Percentiles rank a stretch among this genome's conserved stretches.
These are phyloP conservation scores for Anagrus nilaparvatae DNA, from an alignment of 1,140 invertebrate genomes.

Conservation along the genomic window DNA sequence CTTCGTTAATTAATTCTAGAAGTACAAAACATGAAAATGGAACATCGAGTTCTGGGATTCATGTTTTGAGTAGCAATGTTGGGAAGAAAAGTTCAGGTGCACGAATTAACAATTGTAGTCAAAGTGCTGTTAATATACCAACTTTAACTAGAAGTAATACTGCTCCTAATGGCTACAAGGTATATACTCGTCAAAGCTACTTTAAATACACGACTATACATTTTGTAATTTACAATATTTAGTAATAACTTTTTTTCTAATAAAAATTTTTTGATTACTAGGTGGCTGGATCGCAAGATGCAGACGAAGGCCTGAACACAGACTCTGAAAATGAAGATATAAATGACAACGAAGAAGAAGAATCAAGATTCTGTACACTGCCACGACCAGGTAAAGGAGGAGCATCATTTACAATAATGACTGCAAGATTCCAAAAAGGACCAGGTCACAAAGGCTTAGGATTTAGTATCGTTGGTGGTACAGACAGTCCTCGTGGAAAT, in stretches of 20 bases:
- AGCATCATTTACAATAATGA: constrained; percentile 42
- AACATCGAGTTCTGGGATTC: no score
- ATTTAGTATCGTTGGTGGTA: constrained; percentile 85
- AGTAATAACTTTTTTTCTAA: background rate
- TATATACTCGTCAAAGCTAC: constrained; percentile 14
- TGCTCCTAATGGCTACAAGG: constrained; percentile 26
- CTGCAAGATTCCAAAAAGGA: constrained; percentile 66
- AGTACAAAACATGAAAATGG: no score
- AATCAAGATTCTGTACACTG: constrained; percentile 42
- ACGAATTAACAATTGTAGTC: constrained; percentile 20
- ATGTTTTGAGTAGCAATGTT: no score
- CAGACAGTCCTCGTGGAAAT: constrained; percentile 75
- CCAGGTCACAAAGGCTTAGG: constrained; percentile 76
- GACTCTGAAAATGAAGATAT: constrained; percentile 39
- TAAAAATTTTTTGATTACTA: background rate
- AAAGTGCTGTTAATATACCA: constrained; percentile 32
- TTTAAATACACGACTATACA: background rate
- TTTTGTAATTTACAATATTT: background rate
- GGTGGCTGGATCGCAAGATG: constrained; percentile 22
- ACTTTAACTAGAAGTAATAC: constrained; percentile 18
- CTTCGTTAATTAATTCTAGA: no score
- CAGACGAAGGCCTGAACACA: constrained; percentile 35
- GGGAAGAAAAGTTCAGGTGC: no score
- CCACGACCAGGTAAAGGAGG: constrained; percentile 38
- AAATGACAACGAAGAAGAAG: constrained; percentile 35